Evolutionary conservation across 2,888 invertebrate genomes (phyloP), one percentile per base, ranked within the genome.

Genomic region (Entomobrya multifasciata): DNA sequence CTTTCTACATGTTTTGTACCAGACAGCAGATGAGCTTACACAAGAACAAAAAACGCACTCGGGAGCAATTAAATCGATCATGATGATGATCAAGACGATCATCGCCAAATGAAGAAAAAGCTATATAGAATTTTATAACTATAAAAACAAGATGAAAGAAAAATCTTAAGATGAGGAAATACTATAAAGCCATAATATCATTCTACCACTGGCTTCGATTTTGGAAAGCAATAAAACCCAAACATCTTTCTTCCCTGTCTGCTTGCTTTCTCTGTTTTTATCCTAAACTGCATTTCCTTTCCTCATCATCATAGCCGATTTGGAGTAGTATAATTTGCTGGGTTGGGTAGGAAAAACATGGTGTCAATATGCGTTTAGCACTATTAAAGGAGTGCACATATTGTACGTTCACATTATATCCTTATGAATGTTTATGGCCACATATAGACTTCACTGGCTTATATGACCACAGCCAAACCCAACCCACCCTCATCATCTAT

Each of bases 41-140:
- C 36, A 36, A 36, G 8, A 36, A 4, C 36, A 47, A 44, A 84
- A 47, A 74, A 57, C 65, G 76, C 86, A 81, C 86, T 81, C 49
- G 74, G 86, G 86, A 81, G 81, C 86, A 86, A 86, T 86, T 86
- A 86, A 86, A 86, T 86, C 86, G 86, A 86, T 86, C 86, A 86
- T 76, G 52, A 80, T 74, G 60, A 30, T 72, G 27, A 49, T 62
- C 5, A 36, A 36, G 36, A 36, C 74, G 65, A 65, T 76, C 60
- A 74, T 62, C 65, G 25, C 57, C 55, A 78, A 78, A 72, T 79
- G 80, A 70, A 62, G 76, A 57, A 78, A 74, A 86, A 77, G 72
- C 70, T 80, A 77, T 86, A 81, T 86, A 81, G 76, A n/a, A n/a
- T n/a, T n/a, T n/a, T 81, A 22, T 74, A 57, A 47, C 17, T 49